These are phyloP conservation scores for Drosophila melanosoma DNA, from an alignment of 2,888 invertebrate genomes.

Conservation along the genomic window DNA sequence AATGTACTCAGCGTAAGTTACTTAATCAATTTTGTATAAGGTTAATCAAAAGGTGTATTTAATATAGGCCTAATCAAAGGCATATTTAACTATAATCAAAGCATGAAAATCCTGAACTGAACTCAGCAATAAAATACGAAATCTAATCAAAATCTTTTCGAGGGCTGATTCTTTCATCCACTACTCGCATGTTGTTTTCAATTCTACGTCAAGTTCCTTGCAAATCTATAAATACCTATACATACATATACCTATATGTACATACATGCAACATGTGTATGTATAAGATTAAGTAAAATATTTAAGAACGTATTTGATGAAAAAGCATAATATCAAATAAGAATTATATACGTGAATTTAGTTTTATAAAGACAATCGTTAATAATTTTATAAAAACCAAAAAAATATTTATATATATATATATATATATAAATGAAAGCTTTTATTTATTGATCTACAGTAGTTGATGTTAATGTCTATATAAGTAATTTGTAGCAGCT, in stretches of 20 bases:
- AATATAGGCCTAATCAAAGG: slow-evolving; percentile 11
- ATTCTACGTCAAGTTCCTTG: slow-evolving; percentile 71
- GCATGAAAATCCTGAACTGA: slow-evolving; percentile 51
- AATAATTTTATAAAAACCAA: slow-evolving; percentile 63
- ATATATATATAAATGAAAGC: slow-evolving; percentile 2
- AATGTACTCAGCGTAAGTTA: slow-evolving; percentile 16
- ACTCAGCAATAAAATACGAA: slow-evolving; percentile 19
- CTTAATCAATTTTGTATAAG: slow-evolving; percentile 28
- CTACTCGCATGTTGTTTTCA: slow-evolving; percentile 28
- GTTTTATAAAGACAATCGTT: slow-evolving; percentile 83
- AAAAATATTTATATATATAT: slow-evolving; percentile 5
- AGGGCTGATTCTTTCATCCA: slow-evolving; percentile 40
- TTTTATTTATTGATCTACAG: slow-evolving; percentile 25
- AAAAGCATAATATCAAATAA: slow-evolving; percentile 49
- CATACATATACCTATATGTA: slow-evolving; percentile 6
- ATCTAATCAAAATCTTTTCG: slow-evolving; percentile 39
- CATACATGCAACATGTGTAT: slow-evolving; percentile 24
- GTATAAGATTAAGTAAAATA: slow-evolving; percentile 31
- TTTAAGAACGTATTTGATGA: slow-evolving; percentile 30
- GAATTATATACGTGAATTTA: slow-evolving; percentile 68
- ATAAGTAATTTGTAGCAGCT: slow-evolving; percentile 59
- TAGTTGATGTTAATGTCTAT: slow-evolving; percentile 41
- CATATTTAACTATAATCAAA: slow-evolving; percentile 29
- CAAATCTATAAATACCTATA: slow-evolving; percentile 28
- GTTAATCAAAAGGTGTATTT: slow-evolving; percentile 14